A percentile compares a stretch with the other conserved stretches of the same genome.
Evolutionary conservation across 2,113 vertebrate species (phyloP).

Genomic region (Atlantisia rogersi): DNA sequence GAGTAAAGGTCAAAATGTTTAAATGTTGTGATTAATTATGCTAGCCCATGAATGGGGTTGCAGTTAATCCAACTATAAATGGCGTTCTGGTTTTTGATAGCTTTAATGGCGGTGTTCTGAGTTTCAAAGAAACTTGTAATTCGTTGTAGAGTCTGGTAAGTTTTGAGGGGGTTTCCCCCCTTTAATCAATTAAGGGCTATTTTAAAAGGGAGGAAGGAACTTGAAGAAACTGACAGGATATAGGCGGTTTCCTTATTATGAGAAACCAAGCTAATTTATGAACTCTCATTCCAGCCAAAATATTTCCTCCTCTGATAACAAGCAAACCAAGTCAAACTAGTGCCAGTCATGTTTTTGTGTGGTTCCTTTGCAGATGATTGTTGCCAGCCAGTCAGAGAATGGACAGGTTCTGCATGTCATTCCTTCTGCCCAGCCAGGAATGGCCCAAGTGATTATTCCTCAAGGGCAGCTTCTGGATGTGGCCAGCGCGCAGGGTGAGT

Average conservation of each 20-base stretch:
- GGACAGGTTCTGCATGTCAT: constrained; percentile 81
- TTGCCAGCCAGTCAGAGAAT: constrained; percentile 79
- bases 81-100: neutral
- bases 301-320: neutral
- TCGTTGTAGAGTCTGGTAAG: neutral
- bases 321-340: neutral
- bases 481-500: constrained; percentile 66
- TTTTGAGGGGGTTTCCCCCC: neutral
- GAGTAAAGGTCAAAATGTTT: neutral
- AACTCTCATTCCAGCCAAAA: neutral
- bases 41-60: neutral
- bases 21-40: neutral
- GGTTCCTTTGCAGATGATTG: constrained; percentile 77
- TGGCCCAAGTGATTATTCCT: constrained; percentile 80
- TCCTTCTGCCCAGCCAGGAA: constrained; percentile 77
- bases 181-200: neutral
- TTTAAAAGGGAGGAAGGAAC: neutral
- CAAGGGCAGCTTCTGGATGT: constrained; percentile 76
- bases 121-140: neutral
- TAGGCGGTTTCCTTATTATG: neutral
- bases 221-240: neutral
- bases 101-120: neutral
- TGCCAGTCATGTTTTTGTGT: neutral
- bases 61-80: neutral
- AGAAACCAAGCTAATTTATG: neutral